A percentile compares a stretch with the other conserved stretches of the same genome.
Conservation (phyloP, 2,113 vertebrate genomes). For the Meleagris gallopavo region DNA sequence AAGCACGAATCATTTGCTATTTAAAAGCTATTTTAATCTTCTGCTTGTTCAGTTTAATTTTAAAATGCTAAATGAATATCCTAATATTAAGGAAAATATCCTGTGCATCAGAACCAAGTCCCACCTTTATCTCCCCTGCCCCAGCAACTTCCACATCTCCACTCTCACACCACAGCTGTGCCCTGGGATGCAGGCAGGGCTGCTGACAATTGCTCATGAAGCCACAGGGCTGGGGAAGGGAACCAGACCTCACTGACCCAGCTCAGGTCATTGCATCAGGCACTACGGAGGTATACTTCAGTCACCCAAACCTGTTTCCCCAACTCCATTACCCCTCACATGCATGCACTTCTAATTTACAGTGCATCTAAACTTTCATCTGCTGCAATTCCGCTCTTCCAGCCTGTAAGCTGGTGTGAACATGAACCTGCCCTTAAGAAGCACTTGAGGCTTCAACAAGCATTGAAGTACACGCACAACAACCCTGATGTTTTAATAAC, state of each 20-base stretch:
- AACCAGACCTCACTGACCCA: background rate
- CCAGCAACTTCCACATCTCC: background rate
- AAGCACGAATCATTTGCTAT: background rate
- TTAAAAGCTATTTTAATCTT: background rate
- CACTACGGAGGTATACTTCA: background rate
- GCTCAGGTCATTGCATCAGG: background rate
- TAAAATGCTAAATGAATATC: background rate
- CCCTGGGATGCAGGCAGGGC: background rate
- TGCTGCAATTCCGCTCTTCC: background rate
- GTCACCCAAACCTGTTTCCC: background rate
- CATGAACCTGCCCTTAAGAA: background rate
- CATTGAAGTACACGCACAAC: background rate
- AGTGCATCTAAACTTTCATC: background rate
- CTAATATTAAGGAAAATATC: background rate
- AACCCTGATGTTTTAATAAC: background rate
- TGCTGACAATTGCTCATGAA: rapidly evolving
- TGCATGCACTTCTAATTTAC: background rate
- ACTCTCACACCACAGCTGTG: rapidly evolving
- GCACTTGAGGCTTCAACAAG: background rate
- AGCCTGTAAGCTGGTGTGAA: background rate
- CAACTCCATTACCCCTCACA: background rate
- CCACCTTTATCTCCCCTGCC: background rate
- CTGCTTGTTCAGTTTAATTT: background rate
- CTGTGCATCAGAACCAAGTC: background rate
- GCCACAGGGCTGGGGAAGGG: background rate